A percentile compares a stretch with the other conserved stretches of the same genome.
Conservation (phyloP, 1,140 invertebrate species). For the Scaptomyza graminum region DNA sequence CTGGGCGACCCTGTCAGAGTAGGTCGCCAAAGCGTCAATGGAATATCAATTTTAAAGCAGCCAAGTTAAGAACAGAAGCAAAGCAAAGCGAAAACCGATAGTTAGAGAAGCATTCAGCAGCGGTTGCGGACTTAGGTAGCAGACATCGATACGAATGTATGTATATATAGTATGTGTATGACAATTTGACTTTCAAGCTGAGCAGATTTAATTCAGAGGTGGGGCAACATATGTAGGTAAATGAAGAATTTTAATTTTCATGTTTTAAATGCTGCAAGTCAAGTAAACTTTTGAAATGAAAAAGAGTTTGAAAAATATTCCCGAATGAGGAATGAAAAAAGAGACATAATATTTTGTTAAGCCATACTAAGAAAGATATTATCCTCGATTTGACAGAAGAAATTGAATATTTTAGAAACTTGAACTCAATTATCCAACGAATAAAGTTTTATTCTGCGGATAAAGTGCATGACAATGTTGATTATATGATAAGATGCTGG, state of each 20-base stretch:
- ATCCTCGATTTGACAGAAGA: background rate
- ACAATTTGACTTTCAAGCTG: no score
- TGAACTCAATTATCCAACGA: background rate
- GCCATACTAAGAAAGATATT: background rate
- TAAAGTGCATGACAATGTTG: background rate
- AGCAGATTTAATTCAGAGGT: no score
- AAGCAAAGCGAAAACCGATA: background rate
- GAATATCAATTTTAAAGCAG: constrained; percentile 77
- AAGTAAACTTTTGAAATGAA: no score
- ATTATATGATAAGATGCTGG: background rate
- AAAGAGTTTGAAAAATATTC: no score
- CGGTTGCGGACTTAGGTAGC: constrained; percentile 57
- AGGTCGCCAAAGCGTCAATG: constrained; percentile 74
- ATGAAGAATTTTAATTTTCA: no score
- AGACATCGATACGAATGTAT: constrained; percentile 43
- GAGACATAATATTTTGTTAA: no score
- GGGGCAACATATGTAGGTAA: no score
- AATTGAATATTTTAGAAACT: background rate
- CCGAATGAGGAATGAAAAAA: no score
- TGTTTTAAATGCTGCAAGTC: no score
- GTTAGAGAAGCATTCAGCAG: background rate
- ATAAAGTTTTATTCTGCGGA: background rate
- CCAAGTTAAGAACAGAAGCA: background rate
- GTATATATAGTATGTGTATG: no score
- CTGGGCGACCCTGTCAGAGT: constrained; percentile 20